phyloP scores from a whole-genome alignment of 2,888 invertebrate species.

The Sesamia inferens region DNA sequence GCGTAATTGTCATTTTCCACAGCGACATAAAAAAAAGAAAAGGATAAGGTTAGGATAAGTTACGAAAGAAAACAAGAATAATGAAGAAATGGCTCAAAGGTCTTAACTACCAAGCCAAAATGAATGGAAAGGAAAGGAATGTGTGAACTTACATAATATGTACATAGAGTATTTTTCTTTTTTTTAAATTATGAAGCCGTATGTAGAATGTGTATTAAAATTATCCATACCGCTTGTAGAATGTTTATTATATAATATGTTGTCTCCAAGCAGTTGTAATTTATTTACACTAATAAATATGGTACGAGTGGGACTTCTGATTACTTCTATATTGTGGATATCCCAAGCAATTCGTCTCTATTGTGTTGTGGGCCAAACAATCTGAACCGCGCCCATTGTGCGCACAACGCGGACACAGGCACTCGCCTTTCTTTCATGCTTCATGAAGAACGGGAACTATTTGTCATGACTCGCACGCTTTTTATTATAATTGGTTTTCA shows the following conservation, averaged over 20 bases:
- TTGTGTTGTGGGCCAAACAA: slow-evolving; percentile 23
- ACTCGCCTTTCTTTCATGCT: background rate
- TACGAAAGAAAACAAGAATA: no score
- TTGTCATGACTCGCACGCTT: slow-evolving; percentile 9
- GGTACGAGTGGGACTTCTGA: background rate
- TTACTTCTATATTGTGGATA: background rate
- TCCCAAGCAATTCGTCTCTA: background rate
- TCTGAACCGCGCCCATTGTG: slow-evolving; percentile 17
- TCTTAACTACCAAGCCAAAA: no score
- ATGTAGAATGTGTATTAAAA: no score
- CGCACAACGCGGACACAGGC: background rate
- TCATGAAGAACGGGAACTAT: background rate
- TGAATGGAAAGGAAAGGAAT: no score
- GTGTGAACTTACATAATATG: no score
- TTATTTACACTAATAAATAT: background rate
- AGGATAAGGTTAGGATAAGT: no score
- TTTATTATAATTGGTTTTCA: slow-evolving; percentile 33
- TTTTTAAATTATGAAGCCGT: no score
- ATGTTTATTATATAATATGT: background rate
- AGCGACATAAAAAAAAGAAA: no score
- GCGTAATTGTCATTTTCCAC: no score
- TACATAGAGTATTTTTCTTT: no score
- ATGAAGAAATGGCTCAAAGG: no score
- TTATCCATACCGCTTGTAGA: no score
- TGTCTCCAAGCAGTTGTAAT: background rate